Conservation (phyloP, 2,888 invertebrate species). For the Kryphioiulus occultus region DNA sequence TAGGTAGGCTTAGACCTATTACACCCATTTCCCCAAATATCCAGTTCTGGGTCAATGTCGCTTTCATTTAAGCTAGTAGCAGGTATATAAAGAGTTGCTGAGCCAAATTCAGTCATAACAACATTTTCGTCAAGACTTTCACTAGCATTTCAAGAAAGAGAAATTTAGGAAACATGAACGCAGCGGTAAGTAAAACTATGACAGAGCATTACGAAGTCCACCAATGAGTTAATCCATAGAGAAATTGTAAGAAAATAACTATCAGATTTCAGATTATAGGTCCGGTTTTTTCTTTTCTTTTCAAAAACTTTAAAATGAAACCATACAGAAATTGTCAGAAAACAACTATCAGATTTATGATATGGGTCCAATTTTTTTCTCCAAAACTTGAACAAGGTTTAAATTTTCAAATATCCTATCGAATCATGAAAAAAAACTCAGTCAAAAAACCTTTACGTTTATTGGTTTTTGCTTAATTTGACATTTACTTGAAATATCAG, state of each 20-base stretch:
- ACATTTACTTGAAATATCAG: too few species aligned
- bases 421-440: too few species aligned
- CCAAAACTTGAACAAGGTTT: neutral
- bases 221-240: neutral
- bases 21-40: conserved; percentile 41
- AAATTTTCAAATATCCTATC: too few species aligned
- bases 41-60: conserved; percentile 50
- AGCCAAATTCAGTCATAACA: conserved; percentile 41
- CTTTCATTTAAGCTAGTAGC: conserved; percentile 40
- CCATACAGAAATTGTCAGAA: too few species aligned
- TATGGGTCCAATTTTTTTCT: neutral
- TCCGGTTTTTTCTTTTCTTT: neutral
- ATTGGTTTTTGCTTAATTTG: too few species aligned
- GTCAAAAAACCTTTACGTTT: too few species aligned
- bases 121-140: conserved; percentile 28
- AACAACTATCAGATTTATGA: neutral
- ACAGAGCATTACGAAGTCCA: neutral
- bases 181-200: conserved; percentile 10
- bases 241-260: neutral
- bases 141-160: conserved; percentile 20
- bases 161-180: conserved; percentile 40
- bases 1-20: conserved; percentile 42
- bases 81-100: conserved; percentile 48
- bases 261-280: neutral
- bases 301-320: neutral